A percentile compares a stretch with the other conserved stretches of the same genome.
Evolutionary conservation across 1,140 invertebrate species (phyloP).

Genomic region (Camponotus floridanus): DNA sequence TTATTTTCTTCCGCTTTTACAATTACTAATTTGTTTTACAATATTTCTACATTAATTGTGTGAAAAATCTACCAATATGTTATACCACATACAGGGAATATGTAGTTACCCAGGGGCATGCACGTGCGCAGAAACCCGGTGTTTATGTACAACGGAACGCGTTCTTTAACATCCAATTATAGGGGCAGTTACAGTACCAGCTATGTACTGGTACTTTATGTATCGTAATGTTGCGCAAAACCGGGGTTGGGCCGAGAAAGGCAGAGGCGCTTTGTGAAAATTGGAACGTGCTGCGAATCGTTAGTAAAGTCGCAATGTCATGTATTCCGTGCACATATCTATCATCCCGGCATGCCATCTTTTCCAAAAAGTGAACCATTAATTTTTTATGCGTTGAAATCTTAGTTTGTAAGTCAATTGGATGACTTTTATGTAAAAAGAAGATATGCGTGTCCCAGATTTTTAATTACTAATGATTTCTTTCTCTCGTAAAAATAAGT

Average conservation of each 20-base stretch:
- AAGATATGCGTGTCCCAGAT: neutral
- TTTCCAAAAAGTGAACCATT: neutral
- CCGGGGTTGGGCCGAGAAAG: constrained; percentile 22
- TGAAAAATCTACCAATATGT: neutral
- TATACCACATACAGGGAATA: neutral
- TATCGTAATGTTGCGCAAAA: constrained; percentile 26
- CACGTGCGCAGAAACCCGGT: constrained; percentile 38
- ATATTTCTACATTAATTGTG: neutral
- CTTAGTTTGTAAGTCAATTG: constrained; percentile 1
- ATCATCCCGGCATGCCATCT: constrained; percentile 11
- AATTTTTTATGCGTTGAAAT: constrained; percentile 4
- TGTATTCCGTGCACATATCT: neutral
- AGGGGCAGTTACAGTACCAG: constrained; percentile 33
- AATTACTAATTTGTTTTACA: neutral
- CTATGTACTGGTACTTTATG: constrained; percentile 30
- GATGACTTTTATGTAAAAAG: neutral
- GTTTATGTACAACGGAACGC: constrained; percentile 26
- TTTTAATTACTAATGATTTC: neutral
- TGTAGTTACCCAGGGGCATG: constrained; percentile 20
- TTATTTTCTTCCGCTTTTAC: neutral
- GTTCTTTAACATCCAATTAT: constrained; percentile 48
- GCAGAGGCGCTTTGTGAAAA: constrained; percentile 47
- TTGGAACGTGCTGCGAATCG: constrained; percentile 41
- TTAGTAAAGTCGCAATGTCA: constrained; percentile 36
- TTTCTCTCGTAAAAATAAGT: neutral